Base-by-base conservation (phyloP, 1,140 invertebrate species). In the Anthonomus grandis region DNA sequence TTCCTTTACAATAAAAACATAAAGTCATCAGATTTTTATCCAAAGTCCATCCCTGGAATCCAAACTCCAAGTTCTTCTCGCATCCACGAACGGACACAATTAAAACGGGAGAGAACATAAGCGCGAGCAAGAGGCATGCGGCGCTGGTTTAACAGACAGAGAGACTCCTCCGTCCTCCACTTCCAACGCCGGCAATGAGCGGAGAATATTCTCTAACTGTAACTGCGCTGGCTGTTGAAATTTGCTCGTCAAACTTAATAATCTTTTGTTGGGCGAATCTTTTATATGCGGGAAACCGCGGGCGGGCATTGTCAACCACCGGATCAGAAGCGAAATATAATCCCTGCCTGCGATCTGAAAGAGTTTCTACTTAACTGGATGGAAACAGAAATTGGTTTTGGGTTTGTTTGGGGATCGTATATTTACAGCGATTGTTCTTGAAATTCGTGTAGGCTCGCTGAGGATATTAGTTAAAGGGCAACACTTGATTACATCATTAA, bases 221-320 rank as follows among this genome's bases (percentile, higher is more conserved):
- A 44, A 31, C 41, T 12, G 50, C 41, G 36, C 39, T 45, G n/a
- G n/a, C n/a, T n/a, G n/a, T n/a, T n/a, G 45, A 58, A 58, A 58
- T 58, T 58, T 58, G 51, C 56, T 58, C 56, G 56, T 51, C 56
- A 58, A 58, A 58, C 56, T 58, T 58, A 58, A 58, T 58, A 58
- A 58, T 58, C 56, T 58, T 58, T 58, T 58, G 56, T 58, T 58
- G 48, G 34, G 34, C 36, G 48, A 48, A 58, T 58, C 56, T 58
- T 58, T 58, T 58, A 58, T 51, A 37, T 46, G 41, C 12, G 31
- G 25, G 19, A 13, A 56, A 47, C 42, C 45, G 48, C 56, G 41
- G 37, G 45, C 44, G 56, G 56, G 45, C 48, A 58, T 58, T 57
- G 36, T 47, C 45, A 57, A 19, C 13, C n/a, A 31, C 27, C 18